Base-by-base conservation (phyloP, 2,113 vertebrate genomes). In the Fulmarus glacialis region DNA sequence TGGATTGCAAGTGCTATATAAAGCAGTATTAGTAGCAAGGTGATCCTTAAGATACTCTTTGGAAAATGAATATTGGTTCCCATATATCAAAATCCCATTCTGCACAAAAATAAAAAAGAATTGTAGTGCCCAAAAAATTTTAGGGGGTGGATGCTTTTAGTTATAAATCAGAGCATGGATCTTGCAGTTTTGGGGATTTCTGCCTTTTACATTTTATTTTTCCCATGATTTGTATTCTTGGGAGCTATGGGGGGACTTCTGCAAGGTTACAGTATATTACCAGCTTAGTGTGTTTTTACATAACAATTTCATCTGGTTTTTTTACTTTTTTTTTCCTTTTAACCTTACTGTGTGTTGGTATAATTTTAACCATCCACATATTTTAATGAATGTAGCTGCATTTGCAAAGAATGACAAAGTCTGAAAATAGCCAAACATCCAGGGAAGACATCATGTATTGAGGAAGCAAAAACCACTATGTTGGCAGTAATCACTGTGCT, bases 381-480 rank as follows among this genome's bases (percentile, higher is more conserved):
- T 62, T 87, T 70, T 64, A 53, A 55, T 36, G 38, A 71, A 63
- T 48, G 21, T 87, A 84, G 30, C 80, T 93, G 84, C 48, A 30
- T 78, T 92, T 64, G 60, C 20, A 70, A 85, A 88, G 71, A 59
- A 50, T 4, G 1, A 5, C 38, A 55, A 48, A 8, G 6, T 82
- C 55, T 85, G 23, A 89, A 87, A 96, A 93, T 82, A 96, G 73
- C 60, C 60, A 50, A n/a, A 75, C 23, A 74, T 80, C 26, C 56
- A 85, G 83, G 82, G 64, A 91, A 60, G 77, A 74, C 47, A 32
- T 12, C 11, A 3, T 42, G 32, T 84, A 50, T 30, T 74, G 73
- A 82, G 91, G 91, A 97, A 94, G 68, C 52, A 71, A 96, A 96
- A 96, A 66, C 0, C 15, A 23, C 19, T 94, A 2, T 74, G 73